A percentile compares a stretch with the other conserved stretches of the same genome.
Conservation (phyloP, 2,888 invertebrate genomes). For the Pimpla rufipes region DNA sequence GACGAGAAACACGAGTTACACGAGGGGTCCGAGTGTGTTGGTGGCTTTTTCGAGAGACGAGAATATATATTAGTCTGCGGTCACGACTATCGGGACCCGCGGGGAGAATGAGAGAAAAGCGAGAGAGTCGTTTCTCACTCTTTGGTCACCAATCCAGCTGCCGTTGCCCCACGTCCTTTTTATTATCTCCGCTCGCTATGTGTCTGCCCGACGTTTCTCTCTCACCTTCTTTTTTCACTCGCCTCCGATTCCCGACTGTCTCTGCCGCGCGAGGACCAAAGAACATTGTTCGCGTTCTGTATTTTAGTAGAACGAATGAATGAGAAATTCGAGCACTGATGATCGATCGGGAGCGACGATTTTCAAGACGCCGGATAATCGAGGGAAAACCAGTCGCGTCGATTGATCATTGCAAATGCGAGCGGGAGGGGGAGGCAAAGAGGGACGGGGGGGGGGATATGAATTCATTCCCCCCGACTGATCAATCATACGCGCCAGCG, state of each 20-base stretch:
- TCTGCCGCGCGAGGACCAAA: constrained; percentile 16
- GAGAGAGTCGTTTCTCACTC: constrained; percentile 48
- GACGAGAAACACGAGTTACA: constrained; percentile 9
- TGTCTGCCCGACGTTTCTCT: no score
- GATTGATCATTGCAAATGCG: constrained; percentile 67
- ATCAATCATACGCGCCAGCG: constrained; percentile 69
- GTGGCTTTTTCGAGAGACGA: constrained; percentile 61
- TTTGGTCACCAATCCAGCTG: constrained; percentile 68
- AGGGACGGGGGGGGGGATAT: constrained; percentile 34
- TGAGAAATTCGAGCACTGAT: constrained; percentile 60
- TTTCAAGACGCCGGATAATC: constrained; percentile 60
- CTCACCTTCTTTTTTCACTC: constrained; percentile 3
- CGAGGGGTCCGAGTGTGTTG: constrained; percentile 29
- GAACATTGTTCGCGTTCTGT: no score
- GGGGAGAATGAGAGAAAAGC: constrained; percentile 32
- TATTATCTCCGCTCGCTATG: constrained; percentile 39
- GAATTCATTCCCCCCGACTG: constrained; percentile 68
- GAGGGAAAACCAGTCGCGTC: constrained; percentile 61
- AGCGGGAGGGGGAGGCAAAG: constrained; percentile 19
- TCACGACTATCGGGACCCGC: constrained; percentile 63
- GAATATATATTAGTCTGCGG: constrained; percentile 71
- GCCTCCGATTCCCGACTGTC: background rate
- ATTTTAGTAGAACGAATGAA: no score
- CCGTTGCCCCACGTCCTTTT: constrained; percentile 44
- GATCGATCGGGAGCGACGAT: constrained; percentile 64